Evolutionary conservation across 2,797 vertebrate species (phyloP).

Genomic region (Spea hammondii): DNA sequence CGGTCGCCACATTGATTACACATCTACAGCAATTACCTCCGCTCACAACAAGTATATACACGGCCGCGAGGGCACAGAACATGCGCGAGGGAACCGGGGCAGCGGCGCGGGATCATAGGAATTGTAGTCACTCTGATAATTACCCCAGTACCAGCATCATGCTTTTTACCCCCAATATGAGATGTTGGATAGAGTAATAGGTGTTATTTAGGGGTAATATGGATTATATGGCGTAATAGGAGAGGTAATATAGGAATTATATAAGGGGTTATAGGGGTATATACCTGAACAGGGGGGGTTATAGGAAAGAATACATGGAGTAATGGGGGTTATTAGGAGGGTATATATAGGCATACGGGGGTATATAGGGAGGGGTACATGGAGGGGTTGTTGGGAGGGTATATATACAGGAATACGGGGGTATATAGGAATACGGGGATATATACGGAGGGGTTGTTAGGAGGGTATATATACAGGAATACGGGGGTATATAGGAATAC

Average conservation of each 20-base stretch:
- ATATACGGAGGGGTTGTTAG: too few species aligned
- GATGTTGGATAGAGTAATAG: not conserved
- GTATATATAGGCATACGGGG: not conserved
- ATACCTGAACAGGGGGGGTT: too few species aligned
- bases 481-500: not conserved
- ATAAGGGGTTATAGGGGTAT: not conserved
- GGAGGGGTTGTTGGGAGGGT: not conserved
- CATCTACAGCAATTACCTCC: conserved; percentile 48
- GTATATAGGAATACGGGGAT: too few species aligned
- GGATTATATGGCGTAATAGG: not conserved
- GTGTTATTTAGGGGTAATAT: not conserved
- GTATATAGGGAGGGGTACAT: not conserved
- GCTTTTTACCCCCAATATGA: not conserved
- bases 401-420: too few species aligned
- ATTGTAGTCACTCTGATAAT: not conserved
- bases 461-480: not conserved
- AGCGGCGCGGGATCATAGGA: not conserved
- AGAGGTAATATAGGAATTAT: not conserved
- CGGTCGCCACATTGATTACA: conserved; percentile 48
- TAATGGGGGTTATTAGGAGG: not conserved
- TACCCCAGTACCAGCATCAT: too few species aligned
- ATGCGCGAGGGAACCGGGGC: not conserved
- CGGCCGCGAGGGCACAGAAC: not conserved
- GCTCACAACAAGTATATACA: conserved; percentile 44
- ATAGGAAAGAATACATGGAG: not conserved